Evolutionary conservation across 1,140 invertebrate genomes (phyloP).

Genomic region (Phenacoccus solenopsis): DNA sequence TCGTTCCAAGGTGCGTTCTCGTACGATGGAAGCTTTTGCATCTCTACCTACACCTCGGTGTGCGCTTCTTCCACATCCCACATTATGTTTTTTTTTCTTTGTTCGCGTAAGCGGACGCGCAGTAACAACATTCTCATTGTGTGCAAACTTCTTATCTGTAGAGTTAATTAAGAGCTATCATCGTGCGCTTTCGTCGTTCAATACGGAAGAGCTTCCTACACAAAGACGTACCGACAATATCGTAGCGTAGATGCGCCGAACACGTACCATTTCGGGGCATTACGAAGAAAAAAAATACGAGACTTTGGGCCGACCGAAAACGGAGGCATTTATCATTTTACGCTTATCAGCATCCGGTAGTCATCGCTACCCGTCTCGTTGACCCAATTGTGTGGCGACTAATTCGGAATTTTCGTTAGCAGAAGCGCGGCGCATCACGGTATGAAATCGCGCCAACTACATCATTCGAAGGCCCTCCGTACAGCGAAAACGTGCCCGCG

Average conservation of each 20-base stretch:
- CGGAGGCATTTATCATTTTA: too few species aligned
- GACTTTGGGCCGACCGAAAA: background rate
- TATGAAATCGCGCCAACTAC: constrained; percentile 6
- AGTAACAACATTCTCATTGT: background rate
- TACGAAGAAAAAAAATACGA: too few species aligned
- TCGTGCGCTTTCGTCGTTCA: constrained; percentile 1
- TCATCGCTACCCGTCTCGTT: too few species aligned
- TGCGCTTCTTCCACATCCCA: background rate
- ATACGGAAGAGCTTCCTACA: background rate
- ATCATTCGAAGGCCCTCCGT: background rate
- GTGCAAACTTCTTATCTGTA: background rate
- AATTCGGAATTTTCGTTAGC: too few species aligned
- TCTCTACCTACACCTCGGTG: background rate
- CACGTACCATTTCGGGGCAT: too few species aligned
- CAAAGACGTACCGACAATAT: background rate
- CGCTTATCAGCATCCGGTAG: too few species aligned
- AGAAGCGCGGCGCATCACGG: too few species aligned
- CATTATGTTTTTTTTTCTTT: background rate
- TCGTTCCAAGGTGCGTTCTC: background rate
- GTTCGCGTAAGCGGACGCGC: background rate
- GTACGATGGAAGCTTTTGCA: background rate
- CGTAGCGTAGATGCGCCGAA: background rate
- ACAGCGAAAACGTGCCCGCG: background rate
- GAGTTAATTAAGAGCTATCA: background rate
- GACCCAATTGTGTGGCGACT: too few species aligned